Conservation (phyloP, 2,888 invertebrate species). For the Druceiella hillmani region DNA sequence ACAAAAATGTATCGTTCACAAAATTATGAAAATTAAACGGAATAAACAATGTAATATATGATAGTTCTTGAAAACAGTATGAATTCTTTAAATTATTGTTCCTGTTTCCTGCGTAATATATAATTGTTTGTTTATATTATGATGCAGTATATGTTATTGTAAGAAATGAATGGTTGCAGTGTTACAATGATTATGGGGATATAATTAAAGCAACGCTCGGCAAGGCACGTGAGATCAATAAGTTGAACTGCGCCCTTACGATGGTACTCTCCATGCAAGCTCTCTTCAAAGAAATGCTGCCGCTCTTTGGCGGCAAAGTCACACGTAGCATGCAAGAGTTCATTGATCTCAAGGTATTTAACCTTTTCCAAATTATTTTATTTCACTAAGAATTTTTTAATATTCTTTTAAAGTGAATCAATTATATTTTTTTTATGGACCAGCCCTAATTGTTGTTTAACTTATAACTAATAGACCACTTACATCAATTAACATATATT, state of each 20-base stretch:
- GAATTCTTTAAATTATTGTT: too few relatives aligned
- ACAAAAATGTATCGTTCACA: too few relatives aligned
- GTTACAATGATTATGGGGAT: slow-evolving; percentile 97
- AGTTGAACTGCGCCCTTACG: slow-evolving; percentile 91
- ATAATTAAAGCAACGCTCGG: slow-evolving; percentile 95
- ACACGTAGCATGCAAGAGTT: slow-evolving; percentile 77
- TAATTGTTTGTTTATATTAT: too few relatives aligned
- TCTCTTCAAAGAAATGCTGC: slow-evolving; percentile 71
- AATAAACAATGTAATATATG: too few relatives aligned
- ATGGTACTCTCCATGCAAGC: slow-evolving; percentile 89
- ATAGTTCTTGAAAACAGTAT: too few relatives aligned
- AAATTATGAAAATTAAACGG: too few relatives aligned
- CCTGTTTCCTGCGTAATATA: too few relatives aligned
- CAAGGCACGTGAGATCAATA: slow-evolving; percentile 96
- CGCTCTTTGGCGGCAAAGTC: slow-evolving; percentile 38
- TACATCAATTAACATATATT: too few relatives aligned
- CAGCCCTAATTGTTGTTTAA: not conserved
- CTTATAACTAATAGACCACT: not conserved
- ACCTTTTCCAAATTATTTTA: slow-evolving; percentile 11
- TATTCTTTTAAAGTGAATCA: not conserved
- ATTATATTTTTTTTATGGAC: not conserved
- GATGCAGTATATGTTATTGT: too few relatives aligned
- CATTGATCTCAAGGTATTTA: slow-evolving; percentile 77
- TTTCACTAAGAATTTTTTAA: slow-evolving; percentile 6
- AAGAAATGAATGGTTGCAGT: slow-evolving; percentile 46